phyloP scores from a whole-genome alignment of 1,140 invertebrate genomes.

The Drosophila willistoni region DNA sequence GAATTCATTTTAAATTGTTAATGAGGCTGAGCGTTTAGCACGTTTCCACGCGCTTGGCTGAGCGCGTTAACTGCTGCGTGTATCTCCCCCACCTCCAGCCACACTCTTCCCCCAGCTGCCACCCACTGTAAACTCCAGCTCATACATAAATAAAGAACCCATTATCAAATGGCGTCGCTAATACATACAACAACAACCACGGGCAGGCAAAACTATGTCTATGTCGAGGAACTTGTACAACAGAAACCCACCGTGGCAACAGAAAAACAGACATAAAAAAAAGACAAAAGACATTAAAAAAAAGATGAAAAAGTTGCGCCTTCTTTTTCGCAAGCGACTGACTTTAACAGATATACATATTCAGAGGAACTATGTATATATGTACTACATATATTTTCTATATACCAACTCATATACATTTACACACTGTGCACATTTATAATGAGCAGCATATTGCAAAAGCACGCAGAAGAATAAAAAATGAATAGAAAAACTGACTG shows the following conservation, averaged over 20 bases:
- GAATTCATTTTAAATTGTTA: slow-evolving; percentile 68
- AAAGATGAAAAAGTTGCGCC: slow-evolving; percentile 45
- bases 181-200: slow-evolving; percentile 40
- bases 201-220: slow-evolving; percentile 45
- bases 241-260: slow-evolving; percentile 32
- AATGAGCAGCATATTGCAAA: slow-evolving; percentile 68
- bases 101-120: background rate
- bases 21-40: slow-evolving; percentile 70
- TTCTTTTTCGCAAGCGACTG: slow-evolving; percentile 59
- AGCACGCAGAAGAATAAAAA: slow-evolving; percentile 41
- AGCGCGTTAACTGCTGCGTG: slow-evolving; percentile 56
- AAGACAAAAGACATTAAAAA: slow-evolving; percentile 35
- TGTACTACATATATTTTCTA: slow-evolving; percentile 8
- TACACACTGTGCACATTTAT: slow-evolving; percentile 63
- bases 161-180: slow-evolving; percentile 74
- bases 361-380: slow-evolving; percentile 25
- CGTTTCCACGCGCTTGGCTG: slow-evolving; percentile 64
- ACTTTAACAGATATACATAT: slow-evolving; percentile 43
- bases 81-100: background rate
- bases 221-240: slow-evolving; percentile 33
- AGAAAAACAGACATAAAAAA: slow-evolving; percentile 26
- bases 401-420: slow-evolving; percentile 34
- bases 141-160: slow-evolving; percentile 72
- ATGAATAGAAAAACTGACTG: slow-evolving; percentile 36
- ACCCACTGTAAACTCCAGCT: slow-evolving; percentile 33